Evolutionary conservation across 2,797 vertebrate species (phyloP).

Genomic region (Glyptemys insculpta): DNA sequence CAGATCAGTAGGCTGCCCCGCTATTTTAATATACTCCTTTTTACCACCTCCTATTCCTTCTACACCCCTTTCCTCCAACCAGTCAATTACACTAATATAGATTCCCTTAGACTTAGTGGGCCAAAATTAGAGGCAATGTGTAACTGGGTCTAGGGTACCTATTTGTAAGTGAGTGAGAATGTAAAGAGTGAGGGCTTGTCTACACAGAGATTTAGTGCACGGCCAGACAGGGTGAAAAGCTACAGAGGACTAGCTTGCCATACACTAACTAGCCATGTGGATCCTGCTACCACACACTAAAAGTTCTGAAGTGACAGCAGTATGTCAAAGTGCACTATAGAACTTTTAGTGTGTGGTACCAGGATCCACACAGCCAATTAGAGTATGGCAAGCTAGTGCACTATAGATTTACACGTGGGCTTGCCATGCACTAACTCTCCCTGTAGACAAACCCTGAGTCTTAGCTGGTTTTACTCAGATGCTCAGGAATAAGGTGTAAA

Average conservation of each 20-base stretch:
- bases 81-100: background rate
- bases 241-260: background rate
- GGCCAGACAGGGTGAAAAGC: background rate
- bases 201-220: background rate
- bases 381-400: background rate
- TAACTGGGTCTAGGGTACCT: fast-evolving
- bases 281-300: background rate
- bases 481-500: background rate
- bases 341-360: background rate
- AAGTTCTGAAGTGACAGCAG: background rate
- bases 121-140: background rate
- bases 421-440: too few relatives aligned
- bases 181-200: background rate
- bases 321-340: background rate
- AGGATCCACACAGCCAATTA: background rate
- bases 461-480: background rate
- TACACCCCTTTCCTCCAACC: background rate
- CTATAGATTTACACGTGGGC: too few relatives aligned
- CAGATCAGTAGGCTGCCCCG: background rate
- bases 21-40: background rate
- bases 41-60: background rate
- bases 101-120: background rate
- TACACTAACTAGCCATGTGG: background rate
- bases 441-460: background rate
- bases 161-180: background rate